Evolutionary conservation across 2,888 invertebrate species (phyloP), one percentile per base, ranked within the genome.

Genomic region (Phengaris arion): DNA sequence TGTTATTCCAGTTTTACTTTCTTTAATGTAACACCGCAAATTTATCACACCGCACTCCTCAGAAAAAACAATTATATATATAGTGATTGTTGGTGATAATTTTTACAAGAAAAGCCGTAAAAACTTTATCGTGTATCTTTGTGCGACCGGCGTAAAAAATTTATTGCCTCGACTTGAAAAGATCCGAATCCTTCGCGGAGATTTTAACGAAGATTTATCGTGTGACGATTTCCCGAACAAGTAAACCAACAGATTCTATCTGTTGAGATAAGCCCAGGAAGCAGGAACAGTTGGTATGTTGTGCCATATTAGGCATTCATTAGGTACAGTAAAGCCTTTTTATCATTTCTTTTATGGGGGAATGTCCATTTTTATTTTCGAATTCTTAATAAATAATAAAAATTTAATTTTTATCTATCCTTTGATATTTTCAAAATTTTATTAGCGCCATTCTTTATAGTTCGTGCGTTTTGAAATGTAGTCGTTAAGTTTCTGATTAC

Each of bases 91-190:
- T 64, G 64, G 35, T 64, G 64, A 64, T 64, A 64, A 64, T 64
- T 64, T 64, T 64, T 64, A 64, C 64, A 64, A 64, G 64, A 64
- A 64, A 64, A 64, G 64, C 64, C 64, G 35, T 64, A 51, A 70
- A 48, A 35, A 72, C 52, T 72, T 72, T 54, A 52, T 15, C 72
- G 52, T 72, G 54, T 35, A 54, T 54, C 52, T 72, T 35, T 72
- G 22, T 35, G 52, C 52, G 72, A 12, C 35, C 72, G 13, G 54
- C 54, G 72, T 54, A 54, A 54, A 72, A 70, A 72, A 52, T 72
- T 15, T 72, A 72, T 72, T 52, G 72, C 35, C 12, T 35, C 13
- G 35, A 52, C 54, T 52, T 72, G 22, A 52, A 72, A 72, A 35
- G 52, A 72, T 22, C 51, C 72, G 52, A 72, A 72, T 54, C 54